Conservation (phyloP, 2,797 vertebrate genomes). For the Pelodytes ibericus region DNA sequence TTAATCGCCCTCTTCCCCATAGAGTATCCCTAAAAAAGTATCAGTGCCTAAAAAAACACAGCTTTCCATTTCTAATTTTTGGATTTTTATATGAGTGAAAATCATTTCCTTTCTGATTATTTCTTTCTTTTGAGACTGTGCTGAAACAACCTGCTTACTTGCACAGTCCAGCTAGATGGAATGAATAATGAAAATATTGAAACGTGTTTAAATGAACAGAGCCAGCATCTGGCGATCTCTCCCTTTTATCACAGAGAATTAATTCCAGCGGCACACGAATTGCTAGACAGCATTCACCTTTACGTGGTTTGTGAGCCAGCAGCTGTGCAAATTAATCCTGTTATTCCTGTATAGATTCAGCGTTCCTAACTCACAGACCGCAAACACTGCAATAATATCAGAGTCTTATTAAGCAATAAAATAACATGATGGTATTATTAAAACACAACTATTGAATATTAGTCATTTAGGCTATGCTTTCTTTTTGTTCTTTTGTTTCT, state of each 20-base stretch:
- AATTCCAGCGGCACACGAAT: neutral
- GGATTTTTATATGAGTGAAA: too few relatives aligned
- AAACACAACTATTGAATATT: too few relatives aligned
- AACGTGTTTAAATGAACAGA: neutral
- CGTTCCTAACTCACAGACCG: neutral
- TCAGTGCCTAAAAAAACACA: too few relatives aligned
- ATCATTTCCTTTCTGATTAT: neutral
- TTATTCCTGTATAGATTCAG: neutral
- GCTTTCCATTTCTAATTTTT: too few relatives aligned
- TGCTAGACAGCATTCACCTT: neutral
- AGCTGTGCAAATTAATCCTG: neutral
- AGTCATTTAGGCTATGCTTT: too few relatives aligned
- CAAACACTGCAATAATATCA: neutral
- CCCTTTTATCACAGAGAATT: constrained; percentile 5
- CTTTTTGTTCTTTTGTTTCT: too few relatives aligned
- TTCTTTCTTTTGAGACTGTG: neutral
- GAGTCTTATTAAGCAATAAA: neutral
- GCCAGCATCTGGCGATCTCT: neutral
- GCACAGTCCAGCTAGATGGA: neutral
- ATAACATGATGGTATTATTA: neutral
- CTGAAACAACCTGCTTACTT: neutral
- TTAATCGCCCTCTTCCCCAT: too few relatives aligned
- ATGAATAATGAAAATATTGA: neutral
- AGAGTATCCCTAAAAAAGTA: too few relatives aligned
- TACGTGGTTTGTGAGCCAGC: neutral